Base-by-base conservation (phyloP, 2,888 invertebrate species). In the Drosophila prostipennis region DNA sequence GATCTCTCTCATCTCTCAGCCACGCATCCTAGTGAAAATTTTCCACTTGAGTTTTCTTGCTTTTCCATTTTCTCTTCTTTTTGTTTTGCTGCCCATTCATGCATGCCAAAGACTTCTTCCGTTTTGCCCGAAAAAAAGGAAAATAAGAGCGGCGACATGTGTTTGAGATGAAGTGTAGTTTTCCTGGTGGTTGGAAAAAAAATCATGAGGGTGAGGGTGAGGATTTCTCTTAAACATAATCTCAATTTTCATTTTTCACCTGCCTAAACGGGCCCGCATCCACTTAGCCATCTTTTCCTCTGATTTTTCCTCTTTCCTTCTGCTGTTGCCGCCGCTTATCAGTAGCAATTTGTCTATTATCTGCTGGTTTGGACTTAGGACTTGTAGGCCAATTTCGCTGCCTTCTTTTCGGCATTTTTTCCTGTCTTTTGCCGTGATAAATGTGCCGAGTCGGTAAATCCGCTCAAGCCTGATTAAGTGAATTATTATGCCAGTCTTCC, bases 381-480 rank as follows among this genome's bases (percentile, higher is more conserved):
- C 34, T 34, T 53, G 58, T 59, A 54, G 75, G 83, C 82, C 77
- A 82, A 82, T 82, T 79, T 74, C 26, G 26, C 32, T 46, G 58
- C 51, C 49, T 40, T 26, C 45, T 39, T 64, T 60, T 39, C 46
- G 60, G 56, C 53, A 29, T 53, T 34, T 63, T 52, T 32, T 59
- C 43, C 43, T 55, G 54, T 60, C 46, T 42, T 59, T 16, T 6
- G 36, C 16, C 63, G 72, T 74, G 83, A 80, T 81, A 83, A 74
- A 76, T 80, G 61, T 64, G 74, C 78, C 63, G 64, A 39, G 72
- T 63, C 72, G 69, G 71, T 75, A 81, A 85, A 81, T 82, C 82
- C 74, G 72, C 84, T 78, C 76, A 78, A 87, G 81, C 86, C 89
- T 89, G 84, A 87, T 89, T 86, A 86, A 85, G 79, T 87, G 77